A percentile compares a stretch with the other conserved stretches of the same genome.
phyloP scores from a whole-genome alignment of 2,113 vertebrate genomes.

The Leucosticte australis region DNA sequence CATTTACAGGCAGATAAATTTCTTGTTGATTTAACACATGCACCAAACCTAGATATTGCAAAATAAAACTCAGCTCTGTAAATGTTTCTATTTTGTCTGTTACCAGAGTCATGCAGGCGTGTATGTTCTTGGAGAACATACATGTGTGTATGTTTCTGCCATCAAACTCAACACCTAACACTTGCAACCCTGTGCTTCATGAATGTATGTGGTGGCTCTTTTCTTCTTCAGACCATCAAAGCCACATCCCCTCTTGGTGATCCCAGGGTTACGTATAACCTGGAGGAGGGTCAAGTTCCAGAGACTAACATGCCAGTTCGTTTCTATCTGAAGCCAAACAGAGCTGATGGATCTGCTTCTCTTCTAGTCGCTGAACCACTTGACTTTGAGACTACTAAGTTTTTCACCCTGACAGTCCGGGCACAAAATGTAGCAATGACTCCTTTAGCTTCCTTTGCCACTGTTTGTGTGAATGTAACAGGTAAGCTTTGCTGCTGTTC shows the following conservation, averaged over 20 bases:
- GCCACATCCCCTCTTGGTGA: slow-evolving; percentile 85
- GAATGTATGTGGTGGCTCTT: background rate
- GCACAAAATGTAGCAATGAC: slow-evolving; percentile 86
- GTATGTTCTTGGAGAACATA: background rate
- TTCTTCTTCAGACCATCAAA: slow-evolving; percentile 80
- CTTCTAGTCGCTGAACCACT: slow-evolving; percentile 87
- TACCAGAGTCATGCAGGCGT: background rate
- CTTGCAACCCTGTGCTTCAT: background rate
- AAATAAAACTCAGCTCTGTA: background rate
- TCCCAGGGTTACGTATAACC: slow-evolving; percentile 85
- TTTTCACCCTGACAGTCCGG: slow-evolving; percentile 81
- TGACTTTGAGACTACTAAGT: slow-evolving; percentile 84
- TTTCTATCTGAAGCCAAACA: slow-evolving; percentile 90
- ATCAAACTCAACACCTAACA: background rate
- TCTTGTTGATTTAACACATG: background rate
- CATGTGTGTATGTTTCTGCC: background rate
- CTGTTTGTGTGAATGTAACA: slow-evolving; percentile 84
- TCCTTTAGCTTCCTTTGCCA: slow-evolving; percentile 85
- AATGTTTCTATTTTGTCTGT: background rate
- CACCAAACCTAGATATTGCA: background rate
- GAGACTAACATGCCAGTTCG: slow-evolving; percentile 89
- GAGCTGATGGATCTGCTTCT: slow-evolving; percentile 83
- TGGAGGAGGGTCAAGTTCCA: slow-evolving; percentile 89
- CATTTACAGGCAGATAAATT: background rate
- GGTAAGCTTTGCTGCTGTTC: slow-evolving; percentile 67